Base-by-base conservation (phyloP, 2,797 vertebrate species). In the Lycodopsis pacificus region DNA sequence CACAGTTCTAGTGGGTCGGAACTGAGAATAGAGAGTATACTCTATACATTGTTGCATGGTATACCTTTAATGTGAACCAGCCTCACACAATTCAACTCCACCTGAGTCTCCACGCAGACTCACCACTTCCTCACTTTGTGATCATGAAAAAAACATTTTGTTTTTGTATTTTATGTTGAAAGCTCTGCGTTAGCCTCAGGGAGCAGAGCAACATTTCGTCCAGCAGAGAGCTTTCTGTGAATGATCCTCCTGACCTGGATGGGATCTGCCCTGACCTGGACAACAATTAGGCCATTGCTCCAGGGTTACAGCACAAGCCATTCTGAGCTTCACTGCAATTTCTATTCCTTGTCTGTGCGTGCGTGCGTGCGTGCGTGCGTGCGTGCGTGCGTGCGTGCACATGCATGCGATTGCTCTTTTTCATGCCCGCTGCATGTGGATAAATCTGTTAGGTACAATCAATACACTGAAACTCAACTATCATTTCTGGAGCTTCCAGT, bases 381-480 rank as follows among this genome's bases (percentile, higher is more conserved):
- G 59, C 42, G 65, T 6, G 59, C n/a, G 36, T 22, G 22, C 40
- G 42, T 22, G 8, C n/a, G n/a, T 22, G 7, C 13, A 20, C 27
- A 11, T 58, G 56, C 30, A 42, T 54, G 58, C 72, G 83, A 90
- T 83, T 85, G 82, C 86, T 78, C 59, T 82, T 83, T 61, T 74
- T 73, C 70, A 82, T 75, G 46, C 80, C 89, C 73, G 82, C 86
- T 78, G 65, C 76, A 83, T 89, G 78, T 66, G 78, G 80, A 91
- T 90, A 88, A 90, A 91, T 89, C 86, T 81, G 77, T 85, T 85
- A 71, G 53, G 36, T 46, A 54, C 74, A 73, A 90, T 93, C 91
- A 86, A 91, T 92, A 91, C 44, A 49, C 49, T 77, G 80, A 81
- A 83, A 88, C 76, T 84, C 71, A 73, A 81, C 88, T 81, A 86